Conservation (phyloP, 2,113 vertebrate genomes). For the Bombycilla garrulus region DNA sequence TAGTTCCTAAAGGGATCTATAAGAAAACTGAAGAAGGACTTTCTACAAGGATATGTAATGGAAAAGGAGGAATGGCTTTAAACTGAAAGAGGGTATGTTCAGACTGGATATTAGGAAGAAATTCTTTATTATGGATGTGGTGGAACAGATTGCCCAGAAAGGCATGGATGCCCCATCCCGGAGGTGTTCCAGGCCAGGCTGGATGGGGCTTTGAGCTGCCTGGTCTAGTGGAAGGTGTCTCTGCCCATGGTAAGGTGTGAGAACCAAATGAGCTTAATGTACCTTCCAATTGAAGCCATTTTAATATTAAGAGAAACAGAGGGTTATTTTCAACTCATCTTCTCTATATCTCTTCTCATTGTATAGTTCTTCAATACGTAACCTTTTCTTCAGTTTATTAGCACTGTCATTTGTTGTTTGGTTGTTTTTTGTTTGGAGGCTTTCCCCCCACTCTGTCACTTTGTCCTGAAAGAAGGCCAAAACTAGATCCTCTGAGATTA, state of each 20-base stretch:
- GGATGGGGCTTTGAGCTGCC: background rate
- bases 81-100: background rate
- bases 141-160: background rate
- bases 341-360: background rate
- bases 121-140: background rate
- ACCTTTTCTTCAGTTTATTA: background rate
- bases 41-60: background rate
- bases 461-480: background rate
- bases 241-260: background rate
- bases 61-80: background rate
- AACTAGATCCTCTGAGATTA: background rate
- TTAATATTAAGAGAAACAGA: background rate
- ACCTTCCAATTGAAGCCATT: background rate
- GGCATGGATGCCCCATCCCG: background rate
- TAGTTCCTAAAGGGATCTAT: background rate
- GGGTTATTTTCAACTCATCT: background rate
- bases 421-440: background rate
- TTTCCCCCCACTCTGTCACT: accelerated
- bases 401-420: background rate
- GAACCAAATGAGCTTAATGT: background rate
- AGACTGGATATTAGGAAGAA: background rate
- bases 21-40: background rate
- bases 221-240: background rate
- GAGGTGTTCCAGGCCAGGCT: background rate
- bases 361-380: background rate